Conservation (phyloP, 1,140 invertebrate species). For the Reticulitermes speratus region DNA sequence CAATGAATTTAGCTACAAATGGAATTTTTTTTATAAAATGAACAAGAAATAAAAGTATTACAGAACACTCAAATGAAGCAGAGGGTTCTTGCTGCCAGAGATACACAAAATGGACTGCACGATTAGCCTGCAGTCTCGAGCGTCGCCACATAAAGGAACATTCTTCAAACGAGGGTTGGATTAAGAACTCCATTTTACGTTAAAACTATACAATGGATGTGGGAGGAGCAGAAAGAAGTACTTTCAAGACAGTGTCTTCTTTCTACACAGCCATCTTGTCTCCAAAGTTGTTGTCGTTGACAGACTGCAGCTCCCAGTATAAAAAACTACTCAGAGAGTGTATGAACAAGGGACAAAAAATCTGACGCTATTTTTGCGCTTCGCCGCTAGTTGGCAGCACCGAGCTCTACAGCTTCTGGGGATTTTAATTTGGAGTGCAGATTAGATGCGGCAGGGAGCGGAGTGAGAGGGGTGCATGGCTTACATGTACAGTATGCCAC, state of each 20-base stretch:
- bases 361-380: background rate
- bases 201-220: background rate
- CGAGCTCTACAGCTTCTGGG: background rate
- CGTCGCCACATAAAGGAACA: background rate
- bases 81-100: too few relatives aligned
- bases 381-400: background rate
- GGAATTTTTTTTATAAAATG: too few relatives aligned
- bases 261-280: too few relatives aligned
- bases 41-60: too few relatives aligned
- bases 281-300: background rate
- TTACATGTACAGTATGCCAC: too few relatives aligned
- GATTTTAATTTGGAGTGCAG: constrained; percentile 26
- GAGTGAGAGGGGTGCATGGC: background rate
- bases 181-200: background rate
- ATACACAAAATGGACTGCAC: background rate
- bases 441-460: background rate
- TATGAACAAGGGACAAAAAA: background rate
- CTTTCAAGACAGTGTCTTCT: background rate
- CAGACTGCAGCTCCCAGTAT: background rate
- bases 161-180: background rate
- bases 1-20: too few relatives aligned
- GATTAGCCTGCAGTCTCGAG: background rate
- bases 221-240: background rate
- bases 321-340: background rate
- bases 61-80: too few relatives aligned